Conservation (phyloP, 2,888 invertebrate species). For the Girardia tigrina region DNA sequence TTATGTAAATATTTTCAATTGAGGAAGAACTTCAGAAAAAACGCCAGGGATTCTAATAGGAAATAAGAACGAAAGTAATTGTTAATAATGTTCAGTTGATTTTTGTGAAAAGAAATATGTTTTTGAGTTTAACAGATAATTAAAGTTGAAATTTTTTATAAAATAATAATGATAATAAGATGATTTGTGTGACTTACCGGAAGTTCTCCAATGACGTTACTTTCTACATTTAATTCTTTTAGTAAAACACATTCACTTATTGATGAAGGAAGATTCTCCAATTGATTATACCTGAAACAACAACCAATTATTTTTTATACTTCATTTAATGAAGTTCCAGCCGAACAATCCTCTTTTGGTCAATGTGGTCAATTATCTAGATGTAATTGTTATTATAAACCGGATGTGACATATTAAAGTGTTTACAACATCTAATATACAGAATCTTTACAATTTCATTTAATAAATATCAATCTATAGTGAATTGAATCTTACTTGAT, state of each 20-base stretch:
- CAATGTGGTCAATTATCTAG: background rate
- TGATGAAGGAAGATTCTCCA: background rate
- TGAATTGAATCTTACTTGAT: background rate
- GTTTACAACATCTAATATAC: background rate
- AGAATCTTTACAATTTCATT: background rate
- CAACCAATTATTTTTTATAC: background rate
- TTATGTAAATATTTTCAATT: too few relatives aligned
- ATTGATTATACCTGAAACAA: background rate
- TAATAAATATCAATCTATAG: background rate
- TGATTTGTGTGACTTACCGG: too few relatives aligned
- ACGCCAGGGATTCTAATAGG: too few relatives aligned
- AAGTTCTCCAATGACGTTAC: background rate
- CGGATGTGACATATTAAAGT: constrained; percentile 19
- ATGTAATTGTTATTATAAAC: background rate
- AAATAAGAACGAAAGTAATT: too few relatives aligned
- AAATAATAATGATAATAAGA: too few relatives aligned
- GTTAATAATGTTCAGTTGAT: too few relatives aligned
- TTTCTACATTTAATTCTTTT: constrained; percentile 13
- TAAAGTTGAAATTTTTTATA: too few relatives aligned
- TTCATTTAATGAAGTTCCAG: background rate
- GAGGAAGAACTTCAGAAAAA: too few relatives aligned
- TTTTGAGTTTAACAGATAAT: too few relatives aligned
- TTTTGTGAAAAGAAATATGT: too few relatives aligned
- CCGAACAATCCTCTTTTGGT: background rate
- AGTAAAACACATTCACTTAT: constrained; percentile 1